These are phyloP conservation scores for Epiblema foenella DNA, from an alignment of 2,888 invertebrate genomes.

Conservation along the genomic window DNA sequence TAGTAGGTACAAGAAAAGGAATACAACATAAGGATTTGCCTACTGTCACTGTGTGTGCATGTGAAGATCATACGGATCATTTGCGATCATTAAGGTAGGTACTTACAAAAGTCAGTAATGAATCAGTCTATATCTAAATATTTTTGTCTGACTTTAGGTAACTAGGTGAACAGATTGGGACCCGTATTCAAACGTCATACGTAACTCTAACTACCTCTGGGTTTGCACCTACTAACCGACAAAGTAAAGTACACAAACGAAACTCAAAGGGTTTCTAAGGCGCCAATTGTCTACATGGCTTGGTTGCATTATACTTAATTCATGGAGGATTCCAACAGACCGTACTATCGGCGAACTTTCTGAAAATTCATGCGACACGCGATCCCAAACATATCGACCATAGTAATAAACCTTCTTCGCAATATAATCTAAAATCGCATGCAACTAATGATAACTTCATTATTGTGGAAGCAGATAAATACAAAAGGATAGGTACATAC, in stretches of 20 bases:
- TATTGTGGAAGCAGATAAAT: neutral
- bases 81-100: no score
- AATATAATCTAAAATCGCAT: neutral
- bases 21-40: no score
- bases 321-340: constrained; percentile 8
- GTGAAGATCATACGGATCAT: no score
- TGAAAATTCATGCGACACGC: constrained; percentile 15
- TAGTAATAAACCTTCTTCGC: neutral
- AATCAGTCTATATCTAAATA: no score
- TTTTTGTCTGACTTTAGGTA: no score
- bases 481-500: no score
- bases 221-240: neutral
- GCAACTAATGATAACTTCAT: neutral
- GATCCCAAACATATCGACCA: neutral
- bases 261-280: neutral
- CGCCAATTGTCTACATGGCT: neutral
- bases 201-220: neutral
- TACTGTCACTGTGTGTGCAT: no score
- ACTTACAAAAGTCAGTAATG: no score
- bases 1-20: no score
- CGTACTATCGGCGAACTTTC: constrained; percentile 9
- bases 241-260: neutral
- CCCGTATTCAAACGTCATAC: neutral
- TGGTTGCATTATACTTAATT: constrained; percentile 2
- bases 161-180: neutral